Conservation (phyloP, 2,797 vertebrate species). For the Gila robusta region DNA sequence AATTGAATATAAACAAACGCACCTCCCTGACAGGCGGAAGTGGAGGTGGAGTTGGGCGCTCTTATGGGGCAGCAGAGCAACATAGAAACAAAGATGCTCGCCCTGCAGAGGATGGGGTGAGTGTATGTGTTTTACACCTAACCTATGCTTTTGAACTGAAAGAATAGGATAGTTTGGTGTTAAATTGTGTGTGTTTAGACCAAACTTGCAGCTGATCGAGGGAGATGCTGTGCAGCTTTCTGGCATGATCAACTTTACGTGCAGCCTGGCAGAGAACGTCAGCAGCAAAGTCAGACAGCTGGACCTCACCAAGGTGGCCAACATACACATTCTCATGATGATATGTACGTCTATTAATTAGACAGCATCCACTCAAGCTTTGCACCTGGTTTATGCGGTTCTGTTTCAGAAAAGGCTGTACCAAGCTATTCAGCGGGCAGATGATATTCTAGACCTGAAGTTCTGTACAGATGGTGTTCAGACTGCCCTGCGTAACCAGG, state of each 20-base stretch:
- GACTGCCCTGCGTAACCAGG: constrained; percentile 90
- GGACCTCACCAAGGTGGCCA: constrained; percentile 92
- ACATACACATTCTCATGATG: neutral
- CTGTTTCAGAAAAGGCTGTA: constrained; percentile 91
- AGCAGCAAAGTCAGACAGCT: constrained; percentile 97
- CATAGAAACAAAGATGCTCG: constrained; percentile 93
- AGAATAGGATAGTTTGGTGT: too few relatives aligned
- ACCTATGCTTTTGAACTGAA: neutral
- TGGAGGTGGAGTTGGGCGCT: constrained; percentile 85
- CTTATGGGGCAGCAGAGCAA: constrained; percentile 88
- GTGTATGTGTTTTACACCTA: constrained; percentile 61
- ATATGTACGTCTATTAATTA: neutral
- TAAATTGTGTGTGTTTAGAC: constrained; percentile 73
- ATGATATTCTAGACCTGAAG: constrained; percentile 97
- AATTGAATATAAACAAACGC: neutral
- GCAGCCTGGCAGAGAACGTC: constrained; percentile 95
- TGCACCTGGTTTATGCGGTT: neutral
- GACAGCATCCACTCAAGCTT: neutral
- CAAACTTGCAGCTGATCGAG: constrained; percentile 94
- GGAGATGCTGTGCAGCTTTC: constrained; percentile 94
- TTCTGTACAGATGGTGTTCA: constrained; percentile 98
- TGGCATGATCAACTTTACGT: constrained; percentile 97
- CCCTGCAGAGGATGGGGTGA: constrained; percentile 94
- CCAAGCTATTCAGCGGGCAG: constrained; percentile 96
- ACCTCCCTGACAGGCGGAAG: constrained; percentile 80